phyloP scores from a whole-genome alignment of 2,797 vertebrate species.

The Sebastes steindachneri region DNA sequence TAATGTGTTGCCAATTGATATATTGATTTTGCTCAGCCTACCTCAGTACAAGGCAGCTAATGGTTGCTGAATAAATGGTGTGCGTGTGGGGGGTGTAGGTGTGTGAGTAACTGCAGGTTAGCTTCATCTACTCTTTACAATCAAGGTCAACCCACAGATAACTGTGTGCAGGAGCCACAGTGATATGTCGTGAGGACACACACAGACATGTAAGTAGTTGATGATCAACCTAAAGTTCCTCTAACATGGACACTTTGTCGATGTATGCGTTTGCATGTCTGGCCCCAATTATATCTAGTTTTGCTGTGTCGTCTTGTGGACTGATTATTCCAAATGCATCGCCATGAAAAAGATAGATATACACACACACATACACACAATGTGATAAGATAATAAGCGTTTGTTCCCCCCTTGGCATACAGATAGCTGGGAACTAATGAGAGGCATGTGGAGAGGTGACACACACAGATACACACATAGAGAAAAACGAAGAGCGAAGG shows the following conservation, averaged over 20 bases:
- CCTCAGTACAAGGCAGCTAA: neutral
- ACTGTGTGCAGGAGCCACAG: no score
- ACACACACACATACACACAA: neutral
- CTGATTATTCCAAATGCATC: conserved; percentile 29
- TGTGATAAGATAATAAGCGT: conserved; percentile 38
- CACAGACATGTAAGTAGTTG: neutral
- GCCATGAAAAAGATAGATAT: neutral
- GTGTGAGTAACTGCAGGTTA: neutral
- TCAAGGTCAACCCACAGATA: no score
- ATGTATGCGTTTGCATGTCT: neutral
- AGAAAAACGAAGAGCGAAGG: neutral
- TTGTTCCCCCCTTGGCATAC: conserved; percentile 10
- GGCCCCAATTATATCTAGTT: conserved; percentile 50
- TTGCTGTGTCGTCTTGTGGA: neutral
- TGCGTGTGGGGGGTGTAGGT: neutral
- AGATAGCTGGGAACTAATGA: conserved; percentile 40
- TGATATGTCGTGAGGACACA: neutral
- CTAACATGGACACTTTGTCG: neutral
- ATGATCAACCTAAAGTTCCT: no score
- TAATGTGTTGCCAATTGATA: neutral
- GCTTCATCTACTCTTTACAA: neutral
- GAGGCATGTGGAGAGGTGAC: conserved; percentile 27
- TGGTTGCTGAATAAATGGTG: neutral
- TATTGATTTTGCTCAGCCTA: conserved; percentile 13
- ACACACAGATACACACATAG: conserved; percentile 7